A percentile compares a stretch with the other conserved stretches of the same genome.
These are phyloP conservation scores for Teleogryllus oceanicus DNA, from an alignment of 2,888 invertebrate genomes.

Conservation along the genomic window DNA sequence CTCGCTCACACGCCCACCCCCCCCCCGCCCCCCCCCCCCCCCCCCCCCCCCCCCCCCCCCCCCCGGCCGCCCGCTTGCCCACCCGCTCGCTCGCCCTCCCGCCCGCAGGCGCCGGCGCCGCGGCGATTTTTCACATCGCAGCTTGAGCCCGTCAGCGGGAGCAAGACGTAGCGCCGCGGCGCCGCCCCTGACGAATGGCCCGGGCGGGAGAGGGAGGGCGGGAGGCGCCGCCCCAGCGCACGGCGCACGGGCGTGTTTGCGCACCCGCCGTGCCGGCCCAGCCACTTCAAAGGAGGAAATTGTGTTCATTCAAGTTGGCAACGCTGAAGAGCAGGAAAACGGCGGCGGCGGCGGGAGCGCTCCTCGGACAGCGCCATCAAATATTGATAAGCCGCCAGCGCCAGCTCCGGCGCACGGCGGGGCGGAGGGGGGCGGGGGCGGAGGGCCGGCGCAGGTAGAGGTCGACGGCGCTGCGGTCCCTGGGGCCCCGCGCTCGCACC, in stretches of 20 bases:
- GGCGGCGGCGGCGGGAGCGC: background rate
- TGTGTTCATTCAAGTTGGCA: constrained; percentile 18
- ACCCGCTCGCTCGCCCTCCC: background rate
- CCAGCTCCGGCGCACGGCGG: background rate
- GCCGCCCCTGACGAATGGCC: background rate
- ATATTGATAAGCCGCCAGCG: background rate
- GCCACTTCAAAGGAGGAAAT: background rate
- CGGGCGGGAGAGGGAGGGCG: no score
- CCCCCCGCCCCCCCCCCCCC: no score
- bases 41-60: no score
- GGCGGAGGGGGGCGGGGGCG: background rate
- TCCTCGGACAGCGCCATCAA: background rate
- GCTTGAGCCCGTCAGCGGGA: no score
- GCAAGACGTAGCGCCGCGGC: background rate
- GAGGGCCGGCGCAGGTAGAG: no score
- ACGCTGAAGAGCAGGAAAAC: background rate
- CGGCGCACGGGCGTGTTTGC: no score
- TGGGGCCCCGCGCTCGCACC: no score
- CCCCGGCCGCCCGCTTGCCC: background rate
- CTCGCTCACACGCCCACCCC: background rate
- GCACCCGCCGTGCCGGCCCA: background rate
- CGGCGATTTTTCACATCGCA: no score
- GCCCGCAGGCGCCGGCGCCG: no score
- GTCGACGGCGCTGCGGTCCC: no score
- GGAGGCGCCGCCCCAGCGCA: no score